phyloP scores from a whole-genome alignment of 1,140 invertebrate species.

The Mycetomoellerius zeteki region DNA sequence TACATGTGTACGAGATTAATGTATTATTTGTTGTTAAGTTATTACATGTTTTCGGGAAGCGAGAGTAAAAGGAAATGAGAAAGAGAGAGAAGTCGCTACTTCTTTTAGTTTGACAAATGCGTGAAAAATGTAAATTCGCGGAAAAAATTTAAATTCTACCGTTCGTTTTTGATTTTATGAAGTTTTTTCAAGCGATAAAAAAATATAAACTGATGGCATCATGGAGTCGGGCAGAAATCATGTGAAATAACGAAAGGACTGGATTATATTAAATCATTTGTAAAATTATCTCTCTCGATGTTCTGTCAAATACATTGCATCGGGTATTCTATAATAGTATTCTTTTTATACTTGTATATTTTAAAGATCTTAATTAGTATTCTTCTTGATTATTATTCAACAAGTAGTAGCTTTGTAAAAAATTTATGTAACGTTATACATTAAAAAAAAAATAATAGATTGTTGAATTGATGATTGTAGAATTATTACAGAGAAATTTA shows the following conservation, averaged over 20 bases:
- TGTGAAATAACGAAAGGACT: background rate
- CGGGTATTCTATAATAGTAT: background rate
- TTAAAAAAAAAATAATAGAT: no score
- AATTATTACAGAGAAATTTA: background rate
- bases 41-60: constrained; percentile 24
- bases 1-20: constrained; percentile 23
- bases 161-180: background rate
- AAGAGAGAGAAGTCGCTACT: background rate
- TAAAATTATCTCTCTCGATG: background rate
- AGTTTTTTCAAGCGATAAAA: background rate
- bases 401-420: background rate
- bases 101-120: constrained; percentile 32
- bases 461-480: background rate
- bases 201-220: background rate
- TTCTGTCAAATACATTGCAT: background rate
- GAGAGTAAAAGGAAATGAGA: background rate
- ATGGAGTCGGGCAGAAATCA: background rate
- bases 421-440: background rate
- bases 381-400: background rate
- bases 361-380: background rate
- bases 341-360: background rate
- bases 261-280: constrained; percentile 16
- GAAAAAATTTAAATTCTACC: background rate
- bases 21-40: constrained; percentile 31
- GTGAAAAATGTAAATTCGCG: constrained; percentile 32